Conservation (phyloP, 2,888 invertebrate species). For the Lucinisca nassula region DNA sequence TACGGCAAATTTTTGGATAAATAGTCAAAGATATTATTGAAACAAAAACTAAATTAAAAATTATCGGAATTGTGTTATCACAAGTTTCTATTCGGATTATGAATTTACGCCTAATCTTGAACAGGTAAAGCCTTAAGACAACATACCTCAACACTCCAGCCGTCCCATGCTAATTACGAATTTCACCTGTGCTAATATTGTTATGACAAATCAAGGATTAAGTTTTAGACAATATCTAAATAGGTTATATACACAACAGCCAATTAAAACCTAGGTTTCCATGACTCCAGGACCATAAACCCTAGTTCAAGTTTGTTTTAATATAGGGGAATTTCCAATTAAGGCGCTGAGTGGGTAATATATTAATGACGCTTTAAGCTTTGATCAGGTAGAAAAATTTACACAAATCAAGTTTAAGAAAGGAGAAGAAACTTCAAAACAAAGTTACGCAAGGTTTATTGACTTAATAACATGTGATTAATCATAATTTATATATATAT, state of each 20-base stretch:
- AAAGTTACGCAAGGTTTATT: background rate
- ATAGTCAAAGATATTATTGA: too few species aligned
- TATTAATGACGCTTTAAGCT: background rate
- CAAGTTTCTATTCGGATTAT: too few species aligned
- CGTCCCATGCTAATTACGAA: constrained; percentile 1
- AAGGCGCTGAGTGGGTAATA: constrained; percentile 19
- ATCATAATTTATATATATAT: too few species aligned
- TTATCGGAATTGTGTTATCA: too few species aligned
- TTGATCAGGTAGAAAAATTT: background rate
- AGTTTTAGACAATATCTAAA: constrained; percentile 69
- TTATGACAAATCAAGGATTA: constrained; percentile 17
- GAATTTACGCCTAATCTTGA: too few species aligned
- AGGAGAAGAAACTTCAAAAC: background rate
- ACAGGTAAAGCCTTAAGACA: background rate
- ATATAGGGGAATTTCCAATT: constrained; percentile 39
- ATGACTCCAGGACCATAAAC: constrained; percentile 56
- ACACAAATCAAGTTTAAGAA: background rate
- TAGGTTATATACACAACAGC: constrained; percentile 71
- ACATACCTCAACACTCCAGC: constrained; percentile 1
- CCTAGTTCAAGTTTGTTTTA: constrained; percentile 61
- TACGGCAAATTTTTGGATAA: too few species aligned
- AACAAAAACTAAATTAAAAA: too few species aligned
- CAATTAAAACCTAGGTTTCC: constrained; percentile 71
- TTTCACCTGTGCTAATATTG: constrained; percentile 3
- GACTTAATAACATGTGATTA: background rate